Evolutionary conservation across 2,797 vertebrate species (phyloP).

Genomic region (Scolopax rusticola): DNA sequence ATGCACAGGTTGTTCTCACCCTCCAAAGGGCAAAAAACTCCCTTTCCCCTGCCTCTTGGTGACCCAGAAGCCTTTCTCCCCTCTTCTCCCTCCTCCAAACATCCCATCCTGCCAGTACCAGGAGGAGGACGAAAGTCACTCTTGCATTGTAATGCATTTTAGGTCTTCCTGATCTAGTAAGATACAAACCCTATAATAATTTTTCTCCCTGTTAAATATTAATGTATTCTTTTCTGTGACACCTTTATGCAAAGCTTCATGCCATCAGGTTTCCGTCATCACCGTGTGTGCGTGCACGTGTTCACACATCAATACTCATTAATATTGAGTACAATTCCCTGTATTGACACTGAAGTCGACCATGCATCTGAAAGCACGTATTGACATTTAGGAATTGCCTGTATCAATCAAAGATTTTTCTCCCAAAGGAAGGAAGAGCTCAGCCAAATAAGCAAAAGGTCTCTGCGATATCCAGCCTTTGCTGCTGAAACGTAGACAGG

Average conservation of each 20-base stretch:
- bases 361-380: not conserved
- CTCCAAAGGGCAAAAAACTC: not conserved
- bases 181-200: not conserved
- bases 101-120: not conserved
- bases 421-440: not conserved
- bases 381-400: slow-evolving; percentile 1
- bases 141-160: not conserved
- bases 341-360: not conserved
- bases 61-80: not conserved
- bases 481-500: not conserved
- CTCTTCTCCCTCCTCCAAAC: not conserved
- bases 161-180: not conserved
- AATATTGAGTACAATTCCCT: not conserved
- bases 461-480: not conserved
- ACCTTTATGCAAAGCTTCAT: not conserved
- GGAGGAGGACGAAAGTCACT: not conserved
- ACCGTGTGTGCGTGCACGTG: not conserved
- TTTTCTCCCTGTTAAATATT: not conserved
- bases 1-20: not conserved
- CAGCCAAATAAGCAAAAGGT: not conserved
- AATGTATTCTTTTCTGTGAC: not conserved
- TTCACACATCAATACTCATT: not conserved
- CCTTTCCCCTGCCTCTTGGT: not conserved
- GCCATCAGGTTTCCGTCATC: not conserved
- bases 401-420: not conserved